These are phyloP conservation scores for Drosophila percnosoma DNA, from an alignment of 2,888 invertebrate species.

Conservation along the genomic window DNA sequence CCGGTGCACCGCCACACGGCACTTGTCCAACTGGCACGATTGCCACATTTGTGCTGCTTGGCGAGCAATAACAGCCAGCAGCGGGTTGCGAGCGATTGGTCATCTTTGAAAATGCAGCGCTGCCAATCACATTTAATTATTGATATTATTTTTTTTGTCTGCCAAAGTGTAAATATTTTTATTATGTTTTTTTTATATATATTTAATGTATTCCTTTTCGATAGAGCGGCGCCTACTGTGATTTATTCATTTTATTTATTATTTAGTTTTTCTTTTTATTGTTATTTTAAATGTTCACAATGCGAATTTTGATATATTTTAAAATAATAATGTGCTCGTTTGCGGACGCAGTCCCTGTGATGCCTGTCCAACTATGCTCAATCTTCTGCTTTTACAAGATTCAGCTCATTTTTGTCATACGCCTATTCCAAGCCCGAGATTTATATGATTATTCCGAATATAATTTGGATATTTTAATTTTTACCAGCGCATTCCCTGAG, in stretches of 20 bases:
- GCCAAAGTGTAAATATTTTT: not conserved
- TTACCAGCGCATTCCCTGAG: not conserved
- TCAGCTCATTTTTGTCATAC: not conserved
- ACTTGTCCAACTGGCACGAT: not conserved
- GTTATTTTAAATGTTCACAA: not conserved
- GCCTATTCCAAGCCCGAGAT: not conserved
- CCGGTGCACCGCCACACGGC: not conserved
- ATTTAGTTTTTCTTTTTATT: not conserved
- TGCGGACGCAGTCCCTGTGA: not conserved
- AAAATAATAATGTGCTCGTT: slow-evolving; percentile 6
- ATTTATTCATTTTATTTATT: not conserved
- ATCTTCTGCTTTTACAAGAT: not conserved
- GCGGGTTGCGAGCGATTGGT: not conserved
- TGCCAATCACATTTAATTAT: not conserved
- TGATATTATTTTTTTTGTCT: not conserved
- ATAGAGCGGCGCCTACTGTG: not conserved
- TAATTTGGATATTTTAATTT: not conserved
- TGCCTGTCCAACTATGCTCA: slow-evolving; percentile 2
- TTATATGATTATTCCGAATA: no score
- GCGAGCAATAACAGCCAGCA: slow-evolving; percentile 2
- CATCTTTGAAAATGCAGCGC: not conserved
- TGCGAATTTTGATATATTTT: slow-evolving; percentile 10
- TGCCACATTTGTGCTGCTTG: not conserved
- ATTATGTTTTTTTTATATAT: not conserved
- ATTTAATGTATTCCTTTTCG: not conserved